Base-by-base conservation (phyloP, 2,797 vertebrate genomes). In the Poecilia velifera region DNA sequence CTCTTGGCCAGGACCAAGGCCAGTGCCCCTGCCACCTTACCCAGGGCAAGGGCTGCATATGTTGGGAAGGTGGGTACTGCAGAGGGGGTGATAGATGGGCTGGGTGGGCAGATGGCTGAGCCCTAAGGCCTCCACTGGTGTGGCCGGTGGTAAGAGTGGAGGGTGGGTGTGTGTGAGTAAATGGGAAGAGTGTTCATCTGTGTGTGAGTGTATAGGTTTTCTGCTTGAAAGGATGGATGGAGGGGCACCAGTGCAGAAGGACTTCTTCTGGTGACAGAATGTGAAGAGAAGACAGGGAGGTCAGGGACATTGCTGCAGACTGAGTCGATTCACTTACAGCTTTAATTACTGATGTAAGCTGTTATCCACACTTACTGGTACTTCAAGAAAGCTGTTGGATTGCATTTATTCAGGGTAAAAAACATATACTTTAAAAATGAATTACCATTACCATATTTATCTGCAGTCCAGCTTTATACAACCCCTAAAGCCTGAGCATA, bases 221-320 rank as follows among this genome's bases (percentile, higher is more conserved):
- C 95, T 96, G 93, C 96, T 97, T 96, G 96, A 96, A 94, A 95
- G 95, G 95, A 97, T 96, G 96, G 96, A 97, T 97, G 96, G 97
- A 97, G 95, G 97, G 91, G 96, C 97, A 97, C 93, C 95, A 97
- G 96, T 96, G 97, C 97, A 98, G 96, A 98, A 98, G 95, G 97
- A 96, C 97, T 97, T 96, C 96, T 96, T 94, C 96, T 97, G 94
- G 95, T 96, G 93, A 87, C 73, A 45, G 88, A 62, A 90, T 86
- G 86, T 79, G 72, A 83, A 73, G 51, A 81, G 64, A 71, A 80
- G 41, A 39, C 53, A 47, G 72, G 57, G 41, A 81, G 73, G 68
- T 46, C 18, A 81, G 45, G 78, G 31, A 57, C 31, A 31, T 64
- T 47, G 57, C 28, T 76, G 12, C 45, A 64, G 45, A 76, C 22